Conservation (phyloP, 2,113 vertebrate genomes). For the Paradoxurus hermaphroditus region DNA sequence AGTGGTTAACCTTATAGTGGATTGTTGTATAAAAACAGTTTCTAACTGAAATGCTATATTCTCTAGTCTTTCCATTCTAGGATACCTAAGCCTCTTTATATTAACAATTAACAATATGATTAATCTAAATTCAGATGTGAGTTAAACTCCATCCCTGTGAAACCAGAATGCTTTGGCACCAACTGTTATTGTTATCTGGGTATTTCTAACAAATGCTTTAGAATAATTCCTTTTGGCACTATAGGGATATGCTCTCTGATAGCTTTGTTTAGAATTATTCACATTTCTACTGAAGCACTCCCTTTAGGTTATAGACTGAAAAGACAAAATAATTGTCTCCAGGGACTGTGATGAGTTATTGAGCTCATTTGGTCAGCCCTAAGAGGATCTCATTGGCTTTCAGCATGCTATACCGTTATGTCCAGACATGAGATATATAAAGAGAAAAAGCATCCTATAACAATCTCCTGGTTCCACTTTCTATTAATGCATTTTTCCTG, state of each 20-base stretch:
- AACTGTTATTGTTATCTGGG: neutral
- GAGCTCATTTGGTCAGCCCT: slow-evolving; percentile 26
- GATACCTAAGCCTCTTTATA: neutral
- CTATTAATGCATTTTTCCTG: neutral
- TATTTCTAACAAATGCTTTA: slow-evolving; percentile 54
- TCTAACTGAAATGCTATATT: neutral
- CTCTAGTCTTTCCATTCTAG: slow-evolving; percentile 10
- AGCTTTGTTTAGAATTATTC: slow-evolving; percentile 37
- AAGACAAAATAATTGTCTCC: neutral
- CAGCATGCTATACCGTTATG: neutral
- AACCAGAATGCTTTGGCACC: neutral
- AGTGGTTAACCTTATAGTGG: neutral
- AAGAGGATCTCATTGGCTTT: slow-evolving; percentile 5
- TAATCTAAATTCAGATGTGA: neutral
- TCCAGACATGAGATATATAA: neutral
- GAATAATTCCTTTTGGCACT: neutral
- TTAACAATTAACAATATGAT: neutral
- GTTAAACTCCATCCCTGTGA: neutral
- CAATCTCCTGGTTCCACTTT: neutral
- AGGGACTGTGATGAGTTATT: neutral
- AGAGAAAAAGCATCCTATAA: neutral
- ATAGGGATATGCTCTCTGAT: neutral
- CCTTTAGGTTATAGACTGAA: slow-evolving; percentile 3
- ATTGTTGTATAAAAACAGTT: slow-evolving; percentile 18
- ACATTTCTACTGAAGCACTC: slow-evolving; percentile 20